Conservation (phyloP, 2,888 invertebrate genomes). For the Epiblema foenella region DNA sequence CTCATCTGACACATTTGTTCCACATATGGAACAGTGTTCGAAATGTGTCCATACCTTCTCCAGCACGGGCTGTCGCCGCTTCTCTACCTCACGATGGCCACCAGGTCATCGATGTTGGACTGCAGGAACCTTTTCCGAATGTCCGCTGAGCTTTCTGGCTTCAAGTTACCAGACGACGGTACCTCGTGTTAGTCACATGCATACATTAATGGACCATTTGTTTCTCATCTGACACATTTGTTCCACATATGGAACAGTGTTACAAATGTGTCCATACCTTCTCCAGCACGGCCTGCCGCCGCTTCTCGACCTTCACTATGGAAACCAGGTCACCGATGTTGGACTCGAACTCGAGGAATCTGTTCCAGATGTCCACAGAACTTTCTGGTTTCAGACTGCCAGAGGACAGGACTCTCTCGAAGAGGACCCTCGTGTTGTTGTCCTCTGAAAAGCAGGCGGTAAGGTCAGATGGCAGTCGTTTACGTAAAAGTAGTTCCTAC, state of each 20-base stretch:
- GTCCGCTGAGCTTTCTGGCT: slow-evolving; percentile 96
- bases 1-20: no score
- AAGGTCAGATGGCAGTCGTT: no score
- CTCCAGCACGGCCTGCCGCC: slow-evolving; percentile 95
- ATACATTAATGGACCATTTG: no score
- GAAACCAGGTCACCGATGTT: slow-evolving; percentile 99
- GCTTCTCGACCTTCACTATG: slow-evolving; percentile 98
- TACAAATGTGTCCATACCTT: slow-evolving; percentile 85
- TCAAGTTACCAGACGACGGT: slow-evolving; percentile 95
- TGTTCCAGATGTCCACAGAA: slow-evolving; percentile 99
- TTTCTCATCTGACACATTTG: no score
- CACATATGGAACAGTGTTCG: neutral
- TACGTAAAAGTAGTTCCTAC: no score
- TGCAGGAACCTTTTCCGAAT: slow-evolving; percentile 99
- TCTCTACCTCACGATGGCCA: slow-evolving; percentile 98
- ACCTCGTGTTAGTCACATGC: slow-evolving; percentile 97
- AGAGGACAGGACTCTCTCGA: slow-evolving; percentile 97
- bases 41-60: slow-evolving; percentile 88
- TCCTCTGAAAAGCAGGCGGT: slow-evolving; percentile 88
- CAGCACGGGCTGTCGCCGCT: slow-evolving; percentile 94
- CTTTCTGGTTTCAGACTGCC: slow-evolving; percentile 95
- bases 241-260: neutral
- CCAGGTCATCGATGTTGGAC: slow-evolving; percentile 98
- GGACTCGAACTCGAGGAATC: slow-evolving; percentile 99
- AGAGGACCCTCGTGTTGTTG: slow-evolving; percentile 99